Percentiles rank a stretch among this genome's conserved stretches.
Conservation (phyloP, 2,888 invertebrate species). For the Dicyrtoma fusca region DNA sequence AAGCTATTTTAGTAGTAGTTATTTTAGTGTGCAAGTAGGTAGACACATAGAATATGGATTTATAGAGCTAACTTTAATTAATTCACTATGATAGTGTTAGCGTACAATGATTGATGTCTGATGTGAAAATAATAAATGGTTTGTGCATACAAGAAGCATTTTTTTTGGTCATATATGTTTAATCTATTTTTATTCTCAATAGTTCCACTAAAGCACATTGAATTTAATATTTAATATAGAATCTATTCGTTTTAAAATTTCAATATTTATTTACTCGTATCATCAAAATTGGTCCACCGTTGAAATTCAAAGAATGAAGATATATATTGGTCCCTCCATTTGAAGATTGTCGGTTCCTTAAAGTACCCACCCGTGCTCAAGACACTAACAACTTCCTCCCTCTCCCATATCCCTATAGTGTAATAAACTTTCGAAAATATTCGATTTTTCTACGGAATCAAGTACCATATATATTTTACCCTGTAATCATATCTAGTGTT, state of each 20-base stretch:
- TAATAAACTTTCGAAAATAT: not conserved
- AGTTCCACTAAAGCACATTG: not conserved
- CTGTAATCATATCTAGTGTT: constrained; percentile 1
- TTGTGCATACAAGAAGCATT: too few relatives aligned
- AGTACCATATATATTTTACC: not conserved
- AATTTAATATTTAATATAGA: not conserved
- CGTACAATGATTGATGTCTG: too few relatives aligned
- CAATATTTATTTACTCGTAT: not conserved
- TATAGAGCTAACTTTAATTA: too few relatives aligned
- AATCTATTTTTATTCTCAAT: not conserved
- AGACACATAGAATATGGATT: too few relatives aligned
- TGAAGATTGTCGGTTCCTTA: not conserved
- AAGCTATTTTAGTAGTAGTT: too few relatives aligned
- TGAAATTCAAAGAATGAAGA: not conserved
- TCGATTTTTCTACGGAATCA: not conserved
- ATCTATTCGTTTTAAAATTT: not conserved
- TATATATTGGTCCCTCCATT: constrained; percentile 14
- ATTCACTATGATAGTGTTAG: too few relatives aligned
- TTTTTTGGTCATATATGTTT: not conserved
- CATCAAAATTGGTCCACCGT: constrained; percentile 11
- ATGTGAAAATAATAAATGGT: too few relatives aligned
- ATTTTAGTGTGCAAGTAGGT: too few relatives aligned
- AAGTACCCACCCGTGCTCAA: constrained; percentile 1
- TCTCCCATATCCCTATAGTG: not conserved
- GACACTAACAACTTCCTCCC: not conserved